phyloP scores from a whole-genome alignment of 2,888 invertebrate genomes.

The Amphipyra berbera region DNA sequence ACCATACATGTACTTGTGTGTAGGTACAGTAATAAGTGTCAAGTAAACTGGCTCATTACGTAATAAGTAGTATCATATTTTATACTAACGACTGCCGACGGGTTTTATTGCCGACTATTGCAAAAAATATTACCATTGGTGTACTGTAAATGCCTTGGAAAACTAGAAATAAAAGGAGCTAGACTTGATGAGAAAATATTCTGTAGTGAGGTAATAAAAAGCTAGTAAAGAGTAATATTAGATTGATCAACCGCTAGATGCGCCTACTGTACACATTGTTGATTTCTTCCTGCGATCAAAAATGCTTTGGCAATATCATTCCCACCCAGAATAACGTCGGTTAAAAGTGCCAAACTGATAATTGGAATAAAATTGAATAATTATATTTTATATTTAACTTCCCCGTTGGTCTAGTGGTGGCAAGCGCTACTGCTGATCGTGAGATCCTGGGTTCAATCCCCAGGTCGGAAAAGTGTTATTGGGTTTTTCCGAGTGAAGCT shows the following conservation, averaged over 20 bases:
- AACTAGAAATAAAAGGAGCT: slow-evolving; percentile 36
- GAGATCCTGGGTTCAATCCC: no score
- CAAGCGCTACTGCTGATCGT: no score
- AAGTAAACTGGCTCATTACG: slow-evolving; percentile 53
- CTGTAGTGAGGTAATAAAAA: slow-evolving; percentile 17
- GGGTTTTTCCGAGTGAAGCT: no score
- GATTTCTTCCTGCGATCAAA: no score
- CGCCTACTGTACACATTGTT: no score
- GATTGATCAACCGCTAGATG: background rate
- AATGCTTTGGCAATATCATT: no score
- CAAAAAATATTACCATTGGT: slow-evolving; percentile 48
- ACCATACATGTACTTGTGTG: slow-evolving; percentile 10
- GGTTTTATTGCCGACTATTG: slow-evolving; percentile 53
- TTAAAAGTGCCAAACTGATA: no score
- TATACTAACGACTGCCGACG: slow-evolving; percentile 54
- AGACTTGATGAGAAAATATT: slow-evolving; percentile 12
- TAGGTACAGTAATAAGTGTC: slow-evolving; percentile 48
- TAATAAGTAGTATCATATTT: slow-evolving; percentile 56
- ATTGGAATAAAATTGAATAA: no score
- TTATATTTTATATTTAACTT: no score
- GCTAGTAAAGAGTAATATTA: slow-evolving; percentile 1
- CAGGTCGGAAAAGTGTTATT: no score
- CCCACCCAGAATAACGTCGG: no score
- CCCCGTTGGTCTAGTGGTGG: no score
- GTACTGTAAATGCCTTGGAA: slow-evolving; percentile 28